Evolutionary conservation across 2,797 vertebrate species (phyloP), one percentile per base, ranked within the genome.

Genomic region (Myiotriccus ornatus): DNA sequence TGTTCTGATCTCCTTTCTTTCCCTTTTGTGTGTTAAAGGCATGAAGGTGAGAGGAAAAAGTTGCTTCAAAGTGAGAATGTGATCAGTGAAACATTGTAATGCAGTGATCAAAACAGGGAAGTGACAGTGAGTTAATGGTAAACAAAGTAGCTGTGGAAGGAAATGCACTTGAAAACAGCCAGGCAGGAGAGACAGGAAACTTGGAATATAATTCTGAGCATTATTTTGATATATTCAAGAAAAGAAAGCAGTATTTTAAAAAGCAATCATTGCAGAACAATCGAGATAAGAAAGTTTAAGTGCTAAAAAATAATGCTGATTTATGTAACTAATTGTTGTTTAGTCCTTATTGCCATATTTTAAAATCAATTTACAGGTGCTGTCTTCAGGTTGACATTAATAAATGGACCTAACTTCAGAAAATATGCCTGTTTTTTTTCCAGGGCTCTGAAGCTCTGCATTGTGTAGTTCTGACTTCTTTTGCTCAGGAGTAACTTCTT

Each of bases 161-260:
- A 89, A 91, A 73, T 57, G 41, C 10, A n/a, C 12, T 69, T 49
- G 12, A 35, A 80, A 87, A 82, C 15, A 91, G 47, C 30, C 30
- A 67, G 60, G 41, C 60, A 79, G 79, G 39, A 90, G 24, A 93
- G 47, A n/a, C 46, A 80, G 90, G 67, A 44, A 14, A 37, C 68
- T 92, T 71, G n/a, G 43, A 93, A n/a, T 94, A n/a, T 92, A 84
- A 89, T 80, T 46, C n/a, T 63, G 4, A 19, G 50, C 68, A 70
- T 49, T 78, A 59, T 90, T 95, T 50, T 94, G 62, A 87, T 89
- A 60, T 34, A 94, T 60, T 71, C 23, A 84, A 67, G 65, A 81
- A 87, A 65, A 39, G 55, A 75, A 74, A 57, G 8, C 9, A 39
- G 67, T 27, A 17, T 23, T 89, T 79, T 53, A 20, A 77, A 43